These are phyloP conservation scores for Phortica magna DNA, from an alignment of 2,888 invertebrate genomes.

Conservation along the genomic window DNA sequence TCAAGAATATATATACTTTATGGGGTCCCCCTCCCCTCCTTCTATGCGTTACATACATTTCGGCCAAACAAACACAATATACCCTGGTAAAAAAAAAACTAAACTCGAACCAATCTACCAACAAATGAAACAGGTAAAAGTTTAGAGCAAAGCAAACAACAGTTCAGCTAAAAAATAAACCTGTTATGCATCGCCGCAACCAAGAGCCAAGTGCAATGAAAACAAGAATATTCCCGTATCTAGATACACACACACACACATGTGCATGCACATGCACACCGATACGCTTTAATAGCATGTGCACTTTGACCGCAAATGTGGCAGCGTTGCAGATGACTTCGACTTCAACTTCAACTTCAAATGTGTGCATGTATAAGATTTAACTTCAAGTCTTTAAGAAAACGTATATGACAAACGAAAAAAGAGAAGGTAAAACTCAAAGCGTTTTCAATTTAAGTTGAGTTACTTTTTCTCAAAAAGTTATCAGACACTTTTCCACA, in stretches of 20 bases:
- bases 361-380: background rate
- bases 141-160: slow-evolving; percentile 8
- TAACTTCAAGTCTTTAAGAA: background rate
- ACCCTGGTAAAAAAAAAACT: slow-evolving; percentile 1
- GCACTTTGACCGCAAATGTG: slow-evolving; percentile 17
- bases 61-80: no score
- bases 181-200: slow-evolving; percentile 11
- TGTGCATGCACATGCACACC: background rate
- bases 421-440: background rate
- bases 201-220: slow-evolving; percentile 19
- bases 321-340: slow-evolving; percentile 4
- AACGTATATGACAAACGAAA: background rate
- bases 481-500: background rate
- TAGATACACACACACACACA: background rate
- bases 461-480: background rate
- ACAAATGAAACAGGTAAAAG: slow-evolving; percentile 15
- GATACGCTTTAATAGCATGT: background rate
- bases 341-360: background rate
- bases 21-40: no score
- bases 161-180: slow-evolving; percentile 1
- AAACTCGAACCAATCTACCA: background rate
- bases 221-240: background rate
- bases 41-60: no score
- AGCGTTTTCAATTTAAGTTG: background rate
- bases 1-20: no score